Percentiles rank a stretch among this genome's conserved stretches.
phyloP scores from a whole-genome alignment of 2,797 vertebrate genomes.

The Margarornis squamiger region DNA sequence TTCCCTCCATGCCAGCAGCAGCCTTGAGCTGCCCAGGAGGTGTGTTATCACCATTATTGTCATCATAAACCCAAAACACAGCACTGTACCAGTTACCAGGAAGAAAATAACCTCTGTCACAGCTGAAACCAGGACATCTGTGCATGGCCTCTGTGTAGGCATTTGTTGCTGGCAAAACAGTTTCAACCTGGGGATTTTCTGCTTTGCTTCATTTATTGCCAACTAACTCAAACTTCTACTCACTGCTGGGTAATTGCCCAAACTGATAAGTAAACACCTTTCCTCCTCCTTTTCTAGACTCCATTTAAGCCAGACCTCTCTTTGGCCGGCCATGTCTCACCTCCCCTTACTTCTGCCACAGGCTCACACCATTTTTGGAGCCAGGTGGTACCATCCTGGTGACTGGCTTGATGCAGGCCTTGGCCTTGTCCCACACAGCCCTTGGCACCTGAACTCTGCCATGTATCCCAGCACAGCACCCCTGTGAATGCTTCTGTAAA shows the following conservation, averaged over 20 bases:
- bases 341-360: not conserved
- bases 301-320: not conserved
- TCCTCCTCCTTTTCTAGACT: not conserved
- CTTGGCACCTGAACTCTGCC: not conserved
- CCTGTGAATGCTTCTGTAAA: not conserved
- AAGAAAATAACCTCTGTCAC: not conserved
- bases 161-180: not conserved
- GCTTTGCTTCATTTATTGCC: not conserved
- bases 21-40: not conserved
- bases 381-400: not conserved
- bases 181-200: not conserved
- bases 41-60: not conserved
- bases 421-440: not conserved
- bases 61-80: not conserved
- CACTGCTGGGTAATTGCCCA: not conserved
- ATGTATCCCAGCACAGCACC: not conserved
- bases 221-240: not conserved
- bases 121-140: not conserved
- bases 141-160: accelerated
- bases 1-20: not conserved
- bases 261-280: not conserved
- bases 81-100: not conserved
- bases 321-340: accelerated
- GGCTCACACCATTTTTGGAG: not conserved
- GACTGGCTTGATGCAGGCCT: not conserved